phyloP scores from a whole-genome alignment of 1,140 invertebrate species.

The Phortica variegata region DNA sequence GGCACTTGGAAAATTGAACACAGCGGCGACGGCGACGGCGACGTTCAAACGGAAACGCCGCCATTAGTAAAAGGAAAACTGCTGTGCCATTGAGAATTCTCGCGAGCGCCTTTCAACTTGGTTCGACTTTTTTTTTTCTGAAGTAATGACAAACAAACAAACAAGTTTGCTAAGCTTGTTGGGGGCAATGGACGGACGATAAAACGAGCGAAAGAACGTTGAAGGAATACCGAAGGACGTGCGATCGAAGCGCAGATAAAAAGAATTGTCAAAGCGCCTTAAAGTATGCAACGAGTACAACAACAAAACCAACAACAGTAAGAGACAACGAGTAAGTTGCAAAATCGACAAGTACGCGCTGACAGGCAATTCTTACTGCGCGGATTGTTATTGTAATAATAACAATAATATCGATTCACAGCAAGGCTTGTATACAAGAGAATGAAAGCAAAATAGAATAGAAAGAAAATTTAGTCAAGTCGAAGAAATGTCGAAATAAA shows the following conservation, averaged over 20 bases:
- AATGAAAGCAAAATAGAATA: too few species aligned
- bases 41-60: slow-evolving; percentile 41
- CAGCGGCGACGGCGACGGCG: slow-evolving; percentile 15
- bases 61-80: slow-evolving; percentile 53
- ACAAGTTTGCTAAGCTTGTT: too few species aligned
- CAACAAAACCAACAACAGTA: slow-evolving; percentile 32
- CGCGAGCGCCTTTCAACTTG: slow-evolving; percentile 45
- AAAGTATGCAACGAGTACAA: slow-evolving; percentile 50
- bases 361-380: slow-evolving; percentile 53
- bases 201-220: too few species aligned
- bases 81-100: slow-evolving; percentile 53
- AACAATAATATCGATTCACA: slow-evolving; percentile 55
- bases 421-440: too few species aligned
- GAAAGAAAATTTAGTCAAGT: too few species aligned
- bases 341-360: slow-evolving; percentile 55
- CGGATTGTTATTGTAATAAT: slow-evolving; percentile 31
- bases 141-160: slow-evolving; percentile 54
- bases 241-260: slow-evolving; percentile 37
- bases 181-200: too few species aligned
- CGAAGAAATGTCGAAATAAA: background rate
- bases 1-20: slow-evolving; percentile 11
- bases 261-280: slow-evolving; percentile 54
- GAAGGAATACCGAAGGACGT: too few species aligned
- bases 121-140: slow-evolving; percentile 11
- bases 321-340: slow-evolving; percentile 54